Conservation (phyloP, 2,888 invertebrate genomes). For the Muschampia plurimacula region DNA sequence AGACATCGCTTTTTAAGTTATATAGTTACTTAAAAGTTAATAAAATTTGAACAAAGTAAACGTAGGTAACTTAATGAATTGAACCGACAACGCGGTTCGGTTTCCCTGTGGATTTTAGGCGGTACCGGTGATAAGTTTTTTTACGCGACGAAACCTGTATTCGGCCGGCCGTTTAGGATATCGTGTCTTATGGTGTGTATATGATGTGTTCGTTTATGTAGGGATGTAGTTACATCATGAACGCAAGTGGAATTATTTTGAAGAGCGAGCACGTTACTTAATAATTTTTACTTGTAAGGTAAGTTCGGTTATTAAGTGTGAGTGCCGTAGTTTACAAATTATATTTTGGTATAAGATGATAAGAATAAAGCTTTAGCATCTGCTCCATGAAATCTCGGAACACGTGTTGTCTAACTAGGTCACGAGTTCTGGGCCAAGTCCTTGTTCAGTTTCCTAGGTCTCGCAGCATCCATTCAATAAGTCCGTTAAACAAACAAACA, state of each 20-base stretch:
- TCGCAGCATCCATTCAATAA: slow-evolving; percentile 74
- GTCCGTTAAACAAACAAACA: slow-evolving; percentile 47
- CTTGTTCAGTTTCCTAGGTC: slow-evolving; percentile 74
- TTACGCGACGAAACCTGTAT: slow-evolving; percentile 49
- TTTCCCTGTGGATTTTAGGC: slow-evolving; percentile 32
- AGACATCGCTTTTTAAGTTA: too few species aligned
- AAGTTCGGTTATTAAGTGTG: not conserved
- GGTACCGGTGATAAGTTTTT: slow-evolving; percentile 44
- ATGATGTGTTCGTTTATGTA: slow-evolving; percentile 27
- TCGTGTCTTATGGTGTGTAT: slow-evolving; percentile 40
- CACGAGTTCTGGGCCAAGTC: slow-evolving; percentile 64
- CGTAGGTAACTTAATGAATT: not conserved
- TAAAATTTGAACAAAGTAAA: not conserved
- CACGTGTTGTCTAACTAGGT: slow-evolving; percentile 67
- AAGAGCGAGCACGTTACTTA: not conserved
- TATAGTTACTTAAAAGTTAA: too few species aligned
- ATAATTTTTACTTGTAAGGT: not conserved
- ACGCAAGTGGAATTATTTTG: slow-evolving; percentile 37
- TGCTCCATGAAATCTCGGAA: slow-evolving; percentile 23
- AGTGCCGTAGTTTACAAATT: slow-evolving; percentile 1
- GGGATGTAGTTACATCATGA: slow-evolving; percentile 17
- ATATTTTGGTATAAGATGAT: not conserved
- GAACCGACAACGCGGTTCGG: slow-evolving; percentile 9
- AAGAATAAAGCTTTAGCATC: slow-evolving; percentile 8
- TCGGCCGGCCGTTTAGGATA: slow-evolving; percentile 44